Base-by-base conservation (phyloP, 2,888 invertebrate genomes). In the Melanophora roralis region DNA sequence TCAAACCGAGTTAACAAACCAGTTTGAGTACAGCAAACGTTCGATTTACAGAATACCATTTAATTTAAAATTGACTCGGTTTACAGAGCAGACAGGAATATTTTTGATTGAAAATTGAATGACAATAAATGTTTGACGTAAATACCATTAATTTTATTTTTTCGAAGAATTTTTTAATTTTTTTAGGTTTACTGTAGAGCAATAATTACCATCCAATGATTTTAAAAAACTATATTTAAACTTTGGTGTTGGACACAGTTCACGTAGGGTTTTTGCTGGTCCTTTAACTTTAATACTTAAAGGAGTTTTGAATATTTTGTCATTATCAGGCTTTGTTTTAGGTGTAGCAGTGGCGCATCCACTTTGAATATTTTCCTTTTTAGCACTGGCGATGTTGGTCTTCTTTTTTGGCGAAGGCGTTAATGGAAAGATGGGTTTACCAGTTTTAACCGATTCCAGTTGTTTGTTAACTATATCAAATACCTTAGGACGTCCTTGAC, bases 151-250 rank as follows among this genome's bases (percentile, higher is more conserved):
- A 45, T 45, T 45, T 45, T 8, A 19, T 45, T 19, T 45, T 19
- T 14, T n/a, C 16, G 11, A 47, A 47, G 21, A 21, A 47, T 4
- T 1, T 11, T 47, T 23, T 1, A 12, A 11, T 40, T 12, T 40
- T 40, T 14, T 1, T n/a, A 12, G 40, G 5, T 40, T 40, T 40
- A 5, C n/a, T 27, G 8, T 27, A 7, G 5, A 11, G 6, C 12
- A 27, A 57, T 19, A 72, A 69, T 74, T 74, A 90, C 86, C 71
- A 83, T 90, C 89, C 11, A 90, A 80, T 0, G 90, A 90, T 74
- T 88, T 87, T 0, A 90, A 76, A 69, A 90, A 90, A 12, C 88
- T 85, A 57, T 83, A 88, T 75, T 86, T 88, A 62, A 84, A 81
- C 14, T 34, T 53, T 0, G 85, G 85, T 5, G 85, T 85, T n/a